A percentile compares a stretch with the other conserved stretches of the same genome.
These are phyloP conservation scores for Melanostigma gelatinosum DNA, from an alignment of 2,113 vertebrate species.

Conservation along the genomic window DNA sequence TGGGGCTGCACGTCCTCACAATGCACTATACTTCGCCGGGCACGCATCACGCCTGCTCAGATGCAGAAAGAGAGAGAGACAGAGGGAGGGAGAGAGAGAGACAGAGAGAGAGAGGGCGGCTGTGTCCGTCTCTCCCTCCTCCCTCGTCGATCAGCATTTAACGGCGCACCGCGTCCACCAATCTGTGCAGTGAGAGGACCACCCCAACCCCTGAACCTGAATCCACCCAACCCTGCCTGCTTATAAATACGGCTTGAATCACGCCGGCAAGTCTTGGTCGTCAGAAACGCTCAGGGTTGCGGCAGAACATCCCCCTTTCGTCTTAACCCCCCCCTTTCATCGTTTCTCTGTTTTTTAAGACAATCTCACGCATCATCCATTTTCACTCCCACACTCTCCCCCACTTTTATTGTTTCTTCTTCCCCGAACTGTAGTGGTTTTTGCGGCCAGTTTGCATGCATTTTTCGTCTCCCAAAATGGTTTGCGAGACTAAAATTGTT, in stretches of 20 bases:
- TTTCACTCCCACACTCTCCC: conserved; percentile 47
- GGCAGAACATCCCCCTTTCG: conserved; percentile 77
- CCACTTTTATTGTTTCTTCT: background rate
- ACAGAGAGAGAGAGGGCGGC: background rate
- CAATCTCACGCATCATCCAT: conserved; percentile 61
- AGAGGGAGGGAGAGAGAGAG: conserved; percentile 7
- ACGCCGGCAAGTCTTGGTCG: conserved; percentile 87
- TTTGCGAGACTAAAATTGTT: conserved; percentile 98
- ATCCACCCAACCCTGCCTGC: conserved; percentile 81
- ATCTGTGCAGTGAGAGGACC: conserved; percentile 85
- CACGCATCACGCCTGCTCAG: conserved; percentile 38
- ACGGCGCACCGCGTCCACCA: conserved; percentile 83
- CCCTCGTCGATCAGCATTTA: conserved; percentile 78
- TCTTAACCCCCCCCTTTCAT: conserved; percentile 62
- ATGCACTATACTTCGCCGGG: conserved; percentile 48
- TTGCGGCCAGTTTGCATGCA: conserved; percentile 93
- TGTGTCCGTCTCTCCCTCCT: conserved; percentile 42
- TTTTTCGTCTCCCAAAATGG: conserved; percentile 96
- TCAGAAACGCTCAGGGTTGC: conserved; percentile 85
- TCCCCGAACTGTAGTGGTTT: conserved; percentile 55
- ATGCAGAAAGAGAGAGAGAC: conserved; percentile 16
- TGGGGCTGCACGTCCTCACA: conserved; percentile 47
- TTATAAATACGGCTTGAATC: conserved; percentile 91
- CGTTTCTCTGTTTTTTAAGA: conserved; percentile 70
- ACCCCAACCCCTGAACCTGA: conserved; percentile 85